Evolutionary conservation across 2,888 invertebrate genomes (phyloP), one percentile per base, ranked within the genome.

Genomic region (Drosophila limbata): DNA sequence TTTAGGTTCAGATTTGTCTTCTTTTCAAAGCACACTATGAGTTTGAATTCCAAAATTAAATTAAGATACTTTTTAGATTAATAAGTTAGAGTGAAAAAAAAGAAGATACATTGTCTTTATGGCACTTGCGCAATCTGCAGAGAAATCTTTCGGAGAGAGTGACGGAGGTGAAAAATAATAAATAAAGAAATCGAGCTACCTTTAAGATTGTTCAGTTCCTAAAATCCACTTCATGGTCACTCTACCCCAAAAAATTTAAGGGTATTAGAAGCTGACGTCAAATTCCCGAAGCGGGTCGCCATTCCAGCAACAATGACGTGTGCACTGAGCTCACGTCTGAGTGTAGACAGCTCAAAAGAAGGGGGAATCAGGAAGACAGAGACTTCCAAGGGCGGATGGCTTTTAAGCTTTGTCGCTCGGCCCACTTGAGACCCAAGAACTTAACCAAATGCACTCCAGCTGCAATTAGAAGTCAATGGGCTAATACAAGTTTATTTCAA

Each of bases 391-490:
- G 31, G 50, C 42, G 10, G 64, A 55, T 71, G 69, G 79, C 79
- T 79, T 78, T 78, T 79, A 78, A 79, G 60, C 68, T 77, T 63
- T 70, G 70, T 62, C 71, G 52, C 19, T 71, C 33, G 45, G 39
- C n/a, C 19, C 62, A 60, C 72, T 71, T 40, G 83, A 77, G 78
- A 69, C 69, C 59, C 42, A 47, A 17, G 35, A n/a, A 31, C 19
- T 55, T 35, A 76, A 61, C 61, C 45, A 57, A 31, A 45, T 66
- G 69, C 86, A 85, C 83, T 85, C 52, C 59, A 67, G 53, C 73
- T 69, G 79, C 88, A 83, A 84, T 83, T 81, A 87, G 63, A 67
- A 73, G 66, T 86, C 84, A 87, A 87, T 87, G 82, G 73, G 66
- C 53, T 78, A 67, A 75, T 71, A 44, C 65, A 42, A 67, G 51